A percentile compares a stretch with the other conserved stretches of the same genome.
These are phyloP conservation scores for Heliornis fulica DNA, from an alignment of 2,113 vertebrate species.

Conservation along the genomic window DNA sequence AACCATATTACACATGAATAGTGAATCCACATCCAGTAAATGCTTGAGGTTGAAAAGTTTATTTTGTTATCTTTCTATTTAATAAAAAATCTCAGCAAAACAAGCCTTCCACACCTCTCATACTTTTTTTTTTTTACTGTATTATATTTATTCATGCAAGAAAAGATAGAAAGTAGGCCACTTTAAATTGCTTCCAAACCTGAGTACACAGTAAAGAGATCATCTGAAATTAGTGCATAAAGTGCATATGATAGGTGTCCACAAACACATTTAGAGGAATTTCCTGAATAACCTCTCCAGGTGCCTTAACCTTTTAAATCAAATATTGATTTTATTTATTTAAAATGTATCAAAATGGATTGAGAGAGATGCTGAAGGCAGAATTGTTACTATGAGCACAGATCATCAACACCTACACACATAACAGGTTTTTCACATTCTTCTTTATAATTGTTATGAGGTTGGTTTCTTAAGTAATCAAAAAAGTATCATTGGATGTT, in stretches of 20 bases:
- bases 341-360: background rate
- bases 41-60: background rate
- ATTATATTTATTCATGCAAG: background rate
- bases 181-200: background rate
- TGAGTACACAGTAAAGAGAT: background rate
- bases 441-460: background rate
- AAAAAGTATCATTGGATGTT: background rate
- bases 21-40: background rate
- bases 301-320: background rate
- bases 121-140: background rate
- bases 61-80: background rate
- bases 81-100: background rate
- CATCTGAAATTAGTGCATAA: background rate
- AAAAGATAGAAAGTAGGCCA: background rate
- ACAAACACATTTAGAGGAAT: background rate
- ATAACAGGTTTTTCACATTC: background rate
- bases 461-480: background rate
- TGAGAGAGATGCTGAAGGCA: background rate
- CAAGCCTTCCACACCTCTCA: background rate
- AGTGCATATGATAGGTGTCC: background rate
- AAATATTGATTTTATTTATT: background rate
- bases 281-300: background rate
- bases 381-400: background rate
- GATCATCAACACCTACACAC: background rate
- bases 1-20: background rate